Evolutionary conservation across 2,797 vertebrate species (phyloP), one percentile per base, ranked within the genome.

Genomic region (Sebastiscus tertius): DNA sequence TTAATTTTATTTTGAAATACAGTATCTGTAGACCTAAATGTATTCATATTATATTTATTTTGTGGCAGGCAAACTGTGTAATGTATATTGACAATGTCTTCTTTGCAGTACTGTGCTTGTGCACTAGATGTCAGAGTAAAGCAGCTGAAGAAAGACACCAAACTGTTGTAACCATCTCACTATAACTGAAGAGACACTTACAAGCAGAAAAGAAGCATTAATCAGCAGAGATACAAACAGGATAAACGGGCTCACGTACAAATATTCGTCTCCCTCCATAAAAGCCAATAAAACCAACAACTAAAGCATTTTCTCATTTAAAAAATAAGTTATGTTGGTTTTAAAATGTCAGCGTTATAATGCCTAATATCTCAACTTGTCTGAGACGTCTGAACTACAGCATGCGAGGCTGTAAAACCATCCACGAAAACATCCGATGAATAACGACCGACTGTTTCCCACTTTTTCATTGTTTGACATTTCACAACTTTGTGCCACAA

Each of bases 81-180:
- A 2, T 29, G 4, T 22, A 8, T 6, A 39, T 33, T 18, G 14
- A 2, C 0, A 18, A 39, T 39, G 0, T 7, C 14, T 42, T n/a
- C 4, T 3, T 18, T 71, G 81, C 46, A 83, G 1, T 81, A 58
- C 33, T 29, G 3, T 13, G 0, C 0, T 3, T 77, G n/a, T 66
- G 88, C 93, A 89, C 75, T 27, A 92, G 91, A 59, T 86, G 90
- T 89, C 91, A 91, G 79, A 4, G 33, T 87, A 18, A 26, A 75
- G 54, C 66, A 65, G 71, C 8, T 60, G 3, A 73, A 20, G 39
- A 29, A 8, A 56, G 14, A 24, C 69, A 29, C n/a, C 3, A 1
- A 69, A 9, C 13, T 39, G 12, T 29, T 49, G 1, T 2, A 18
- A 20, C 2, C 42, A 2, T 42, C 24, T 54, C n/a, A 22, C 3